Evolutionary conservation across 1,140 invertebrate species (phyloP).

Genomic region (Holotrichia oblita): DNA sequence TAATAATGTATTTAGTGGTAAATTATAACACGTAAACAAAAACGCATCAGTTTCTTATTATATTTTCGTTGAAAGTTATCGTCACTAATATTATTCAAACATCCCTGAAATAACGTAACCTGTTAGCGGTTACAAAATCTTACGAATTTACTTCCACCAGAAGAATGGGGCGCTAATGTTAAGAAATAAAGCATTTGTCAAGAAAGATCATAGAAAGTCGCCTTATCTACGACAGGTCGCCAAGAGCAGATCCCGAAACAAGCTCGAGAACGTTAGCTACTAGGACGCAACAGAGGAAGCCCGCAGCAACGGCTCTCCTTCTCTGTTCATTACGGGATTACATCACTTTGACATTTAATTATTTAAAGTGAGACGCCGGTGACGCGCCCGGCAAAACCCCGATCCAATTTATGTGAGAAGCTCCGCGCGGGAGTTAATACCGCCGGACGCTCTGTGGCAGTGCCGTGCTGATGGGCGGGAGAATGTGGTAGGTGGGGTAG

Average conservation of each 20-base stretch:
- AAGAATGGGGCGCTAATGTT: too few relatives aligned
- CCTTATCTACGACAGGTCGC: too few relatives aligned
- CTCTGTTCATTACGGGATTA: slow-evolving; percentile 56
- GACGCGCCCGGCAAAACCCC: slow-evolving; percentile 47
- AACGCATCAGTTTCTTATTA: too few relatives aligned
- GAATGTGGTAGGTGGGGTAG: neutral
- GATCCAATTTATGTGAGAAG: slow-evolving; percentile 56
- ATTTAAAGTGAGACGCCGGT: slow-evolving; percentile 57
- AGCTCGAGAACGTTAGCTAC: too few relatives aligned
- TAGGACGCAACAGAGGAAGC: neutral
- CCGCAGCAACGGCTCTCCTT: slow-evolving; percentile 4
- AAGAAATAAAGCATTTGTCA: slow-evolving; percentile 8
- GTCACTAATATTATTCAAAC: too few relatives aligned
- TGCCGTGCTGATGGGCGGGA: neutral
- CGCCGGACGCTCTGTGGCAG: slow-evolving; percentile 39
- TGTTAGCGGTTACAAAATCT: too few relatives aligned
- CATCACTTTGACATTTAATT: slow-evolving; percentile 58
- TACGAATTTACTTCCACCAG: too few relatives aligned
- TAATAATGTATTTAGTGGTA: too few relatives aligned
- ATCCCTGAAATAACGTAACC: too few relatives aligned
- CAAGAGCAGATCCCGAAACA: too few relatives aligned
- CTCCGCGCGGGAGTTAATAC: slow-evolving; percentile 46
- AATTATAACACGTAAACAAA: too few relatives aligned
- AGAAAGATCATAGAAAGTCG: neutral
- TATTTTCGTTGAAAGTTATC: too few relatives aligned